A percentile compares a stretch with the other conserved stretches of the same genome.
phyloP scores from a whole-genome alignment of 2,797 vertebrate species.

The Morus bassanus region DNA sequence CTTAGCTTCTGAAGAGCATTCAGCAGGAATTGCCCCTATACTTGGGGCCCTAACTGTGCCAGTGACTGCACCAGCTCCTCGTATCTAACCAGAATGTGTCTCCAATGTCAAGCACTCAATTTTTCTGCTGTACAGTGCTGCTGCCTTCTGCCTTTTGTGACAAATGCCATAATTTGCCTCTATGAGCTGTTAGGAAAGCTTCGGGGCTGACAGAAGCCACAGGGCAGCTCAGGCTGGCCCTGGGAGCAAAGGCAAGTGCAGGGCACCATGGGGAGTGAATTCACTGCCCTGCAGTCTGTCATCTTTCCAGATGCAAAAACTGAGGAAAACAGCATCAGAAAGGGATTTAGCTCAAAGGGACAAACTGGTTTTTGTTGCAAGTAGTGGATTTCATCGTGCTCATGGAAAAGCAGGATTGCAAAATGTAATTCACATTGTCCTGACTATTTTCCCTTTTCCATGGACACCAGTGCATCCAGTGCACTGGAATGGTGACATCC shows the following conservation, averaged over 20 bases:
- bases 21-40: not conserved
- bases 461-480: not conserved
- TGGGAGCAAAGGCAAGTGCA: not conserved
- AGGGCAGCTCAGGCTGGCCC: not conserved
- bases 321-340: not conserved
- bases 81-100: not conserved
- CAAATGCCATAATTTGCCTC: not conserved
- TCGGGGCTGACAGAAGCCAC: not conserved
- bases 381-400: not conserved
- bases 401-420: not conserved
- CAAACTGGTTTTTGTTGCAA: not conserved
- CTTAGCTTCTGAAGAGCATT: fast-evolving
- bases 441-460: not conserved
- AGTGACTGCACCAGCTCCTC: not conserved
- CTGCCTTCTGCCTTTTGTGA: not conserved
- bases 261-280: not conserved
- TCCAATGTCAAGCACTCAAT: fast-evolving
- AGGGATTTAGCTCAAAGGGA: not conserved
- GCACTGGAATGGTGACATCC: not conserved
- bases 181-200: not conserved
- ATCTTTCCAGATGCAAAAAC: not conserved
- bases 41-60: not conserved
- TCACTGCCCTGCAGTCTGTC: not conserved
- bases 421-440: not conserved
- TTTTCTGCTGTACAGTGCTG: not conserved